Percentiles rank a stretch among this genome's conserved stretches.
Evolutionary conservation across 2,797 vertebrate genomes (phyloP).

Genomic region (Tangara arthus): DNA sequence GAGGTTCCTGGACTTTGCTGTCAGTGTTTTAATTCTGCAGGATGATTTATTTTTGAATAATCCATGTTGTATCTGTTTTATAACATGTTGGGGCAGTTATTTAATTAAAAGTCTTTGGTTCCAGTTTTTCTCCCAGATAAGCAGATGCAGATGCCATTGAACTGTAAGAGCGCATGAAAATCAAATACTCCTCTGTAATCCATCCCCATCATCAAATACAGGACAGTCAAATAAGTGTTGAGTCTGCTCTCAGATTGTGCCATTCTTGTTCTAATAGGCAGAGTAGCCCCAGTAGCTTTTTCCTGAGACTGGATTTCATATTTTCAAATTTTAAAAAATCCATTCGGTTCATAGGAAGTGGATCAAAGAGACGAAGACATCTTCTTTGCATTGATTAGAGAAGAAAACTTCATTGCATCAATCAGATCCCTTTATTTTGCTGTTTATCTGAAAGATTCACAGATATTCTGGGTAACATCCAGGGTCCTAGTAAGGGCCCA

Average conservation of each 20-base stretch:
- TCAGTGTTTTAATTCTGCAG: background rate
- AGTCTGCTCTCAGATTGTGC: background rate
- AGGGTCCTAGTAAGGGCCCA: background rate
- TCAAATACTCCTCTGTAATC: background rate
- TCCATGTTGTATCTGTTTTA: background rate
- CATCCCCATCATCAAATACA: background rate
- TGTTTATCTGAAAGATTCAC: background rate
- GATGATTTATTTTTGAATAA: background rate
- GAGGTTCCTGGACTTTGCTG: background rate
- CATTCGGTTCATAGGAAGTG: background rate
- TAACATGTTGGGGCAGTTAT: background rate
- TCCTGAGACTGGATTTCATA: background rate
- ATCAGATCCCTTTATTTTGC: background rate
- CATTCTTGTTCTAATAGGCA: background rate
- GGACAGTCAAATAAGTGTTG: background rate
- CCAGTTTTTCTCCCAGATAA: background rate
- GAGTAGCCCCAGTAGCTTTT: background rate
- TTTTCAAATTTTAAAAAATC: background rate
- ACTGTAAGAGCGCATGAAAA: background rate
- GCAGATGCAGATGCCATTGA: background rate
- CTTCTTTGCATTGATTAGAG: background rate
- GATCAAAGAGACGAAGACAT: background rate
- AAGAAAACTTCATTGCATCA: background rate
- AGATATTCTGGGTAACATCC: background rate
- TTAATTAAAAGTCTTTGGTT: background rate